phyloP scores from a whole-genome alignment of 2,797 vertebrate genomes.

The Parambassis ranga region DNA sequence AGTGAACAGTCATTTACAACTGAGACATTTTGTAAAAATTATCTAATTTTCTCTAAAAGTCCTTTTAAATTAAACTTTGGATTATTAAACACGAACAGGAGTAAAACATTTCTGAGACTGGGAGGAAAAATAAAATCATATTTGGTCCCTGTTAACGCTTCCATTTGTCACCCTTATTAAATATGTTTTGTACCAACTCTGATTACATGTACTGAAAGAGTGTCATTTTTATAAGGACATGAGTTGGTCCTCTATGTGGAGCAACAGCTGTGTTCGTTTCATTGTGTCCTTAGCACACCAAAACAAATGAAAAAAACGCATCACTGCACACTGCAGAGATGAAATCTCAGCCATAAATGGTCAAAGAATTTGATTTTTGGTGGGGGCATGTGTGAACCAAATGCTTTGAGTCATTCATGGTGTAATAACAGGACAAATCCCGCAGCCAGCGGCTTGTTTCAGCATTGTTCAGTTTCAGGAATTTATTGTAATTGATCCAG shows the following conservation, averaged over 20 bases:
- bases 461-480: not conserved
- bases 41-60: not conserved
- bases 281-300: constrained; percentile 1
- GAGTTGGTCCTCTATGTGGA: not conserved
- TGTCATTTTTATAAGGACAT: not conserved
- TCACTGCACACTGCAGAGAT: constrained; percentile 5
- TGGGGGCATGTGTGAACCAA: not conserved
- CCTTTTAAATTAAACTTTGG: not conserved
- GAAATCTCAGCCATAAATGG: constrained; percentile 36
- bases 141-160: not conserved
- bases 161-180: not conserved
- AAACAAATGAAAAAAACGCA: constrained; percentile 19
- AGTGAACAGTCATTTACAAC: too few relatives aligned
- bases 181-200: not conserved
- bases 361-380: constrained; percentile 27
- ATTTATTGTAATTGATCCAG: not conserved
- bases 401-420: constrained; percentile 8
- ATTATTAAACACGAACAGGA: not conserved
- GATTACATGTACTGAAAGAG: not conserved
- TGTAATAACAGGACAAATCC: constrained; percentile 6
- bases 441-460: not conserved
- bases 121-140: not conserved
- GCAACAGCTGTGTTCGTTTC: constrained; percentile 33
- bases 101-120: too few relatives aligned
- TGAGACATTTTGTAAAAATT: too few relatives aligned